These are phyloP conservation scores for Aurelia aurita DNA, from an alignment of 30 jellyfish, hydroid and myxozoan genomes.

Conservation along the genomic window DNA sequence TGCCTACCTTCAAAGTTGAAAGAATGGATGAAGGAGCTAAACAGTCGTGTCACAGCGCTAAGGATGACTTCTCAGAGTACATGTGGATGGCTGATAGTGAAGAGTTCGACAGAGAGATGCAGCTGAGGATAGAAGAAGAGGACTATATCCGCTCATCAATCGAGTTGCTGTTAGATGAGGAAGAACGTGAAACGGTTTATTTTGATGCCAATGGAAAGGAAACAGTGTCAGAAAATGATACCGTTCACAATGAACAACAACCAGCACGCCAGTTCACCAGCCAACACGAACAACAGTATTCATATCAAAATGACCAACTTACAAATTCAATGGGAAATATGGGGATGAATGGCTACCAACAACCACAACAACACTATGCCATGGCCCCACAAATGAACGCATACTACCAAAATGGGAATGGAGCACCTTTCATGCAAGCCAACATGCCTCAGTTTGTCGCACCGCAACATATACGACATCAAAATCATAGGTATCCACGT, in stretches of 20 bases:
- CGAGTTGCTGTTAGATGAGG: constrained; percentile 88
- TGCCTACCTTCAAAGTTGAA: constrained; percentile 42
- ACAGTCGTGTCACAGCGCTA: constrained; percentile 4
- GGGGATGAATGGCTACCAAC: neutral
- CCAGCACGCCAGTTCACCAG: constrained; percentile 8
- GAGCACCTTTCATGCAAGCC: too few species aligned
- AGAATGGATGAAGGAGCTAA: constrained; percentile 61
- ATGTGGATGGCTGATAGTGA: constrained; percentile 86
- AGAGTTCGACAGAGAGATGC: constrained; percentile 51
- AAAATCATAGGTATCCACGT: too few species aligned
- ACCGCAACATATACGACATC: too few species aligned
- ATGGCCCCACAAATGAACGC: too few species aligned
- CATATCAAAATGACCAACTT: neutral
- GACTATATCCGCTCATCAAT: constrained; percentile 82
- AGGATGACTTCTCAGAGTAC: constrained; percentile 65
- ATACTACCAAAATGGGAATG: too few species aligned
- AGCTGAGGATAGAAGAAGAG: constrained; percentile 57
- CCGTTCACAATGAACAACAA: neutral
- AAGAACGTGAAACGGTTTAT: constrained; percentile 78
- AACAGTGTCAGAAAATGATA: neutral
- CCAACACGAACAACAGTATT: neutral
- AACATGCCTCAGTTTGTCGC: too few species aligned
- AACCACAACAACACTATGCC: neutral
- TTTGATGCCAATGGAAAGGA: constrained; percentile 19
- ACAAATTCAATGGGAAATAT: neutral